Evolutionary conservation across 1,140 invertebrate species (phyloP), one percentile per base, ranked within the genome.

Genomic region (Elysia chlorotica): DNA sequence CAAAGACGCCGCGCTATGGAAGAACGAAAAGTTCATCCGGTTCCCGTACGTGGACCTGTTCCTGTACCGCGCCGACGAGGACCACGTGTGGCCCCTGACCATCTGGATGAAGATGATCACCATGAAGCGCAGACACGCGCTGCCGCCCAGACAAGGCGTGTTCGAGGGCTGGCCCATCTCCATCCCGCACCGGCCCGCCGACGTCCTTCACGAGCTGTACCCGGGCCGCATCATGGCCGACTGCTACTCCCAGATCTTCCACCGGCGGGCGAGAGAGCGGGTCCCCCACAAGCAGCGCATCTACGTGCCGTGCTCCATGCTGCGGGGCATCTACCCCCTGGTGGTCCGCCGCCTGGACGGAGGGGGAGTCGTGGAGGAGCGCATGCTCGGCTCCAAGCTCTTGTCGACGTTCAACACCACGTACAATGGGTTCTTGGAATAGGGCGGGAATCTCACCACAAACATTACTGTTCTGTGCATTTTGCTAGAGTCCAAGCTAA

Each of bases 91-190:
- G 70, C 70, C 70, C 6, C 62, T 72, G 41, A 72, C 70, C 19
- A 72, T 72, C 62, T 72, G 70, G 70, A 72, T 72, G 70, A 72
- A 72, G 35, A 37, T 61, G 61, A 35, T 65, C n/a, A 48, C 63
- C 30, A 65, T 72, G 59, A 65, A 62, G 62, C 33, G 31, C 17
- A 17, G 41, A 0, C 38, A 25, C 2, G 61, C 41, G 30, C 31
- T 62, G 36, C 63, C 48, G 33, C 70, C 70, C 1, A 19, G 28
- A 1, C 30, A 56, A 17, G 36, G 70, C 1, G 21, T 72, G 38
- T 31, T 72, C 28, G 70, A 72, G 21, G 70, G 41, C 0, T 56
- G 33, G 21, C 31, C 35, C 2, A 62, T 72, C 4, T 19, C 61
- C 33, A 36, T 56, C 10, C 70, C 70, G 17, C 23, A 63, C 28